Conservation (phyloP, 2,113 vertebrate genomes). For the Malurus melanocephalus region DNA sequence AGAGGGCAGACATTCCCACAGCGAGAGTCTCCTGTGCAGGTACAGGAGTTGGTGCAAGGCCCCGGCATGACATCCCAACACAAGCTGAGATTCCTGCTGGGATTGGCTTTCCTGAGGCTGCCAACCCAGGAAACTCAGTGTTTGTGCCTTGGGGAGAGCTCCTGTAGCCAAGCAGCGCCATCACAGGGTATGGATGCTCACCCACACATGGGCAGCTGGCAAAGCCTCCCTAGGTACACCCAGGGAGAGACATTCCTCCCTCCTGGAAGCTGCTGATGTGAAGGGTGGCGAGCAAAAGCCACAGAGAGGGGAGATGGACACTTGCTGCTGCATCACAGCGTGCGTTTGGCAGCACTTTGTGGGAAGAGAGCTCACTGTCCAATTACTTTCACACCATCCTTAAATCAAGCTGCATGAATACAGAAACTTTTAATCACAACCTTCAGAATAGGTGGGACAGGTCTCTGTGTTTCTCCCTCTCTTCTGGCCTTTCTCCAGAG, state of each 20-base stretch:
- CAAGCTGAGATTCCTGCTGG: not conserved
- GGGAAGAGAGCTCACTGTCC: not conserved
- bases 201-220: rapidly evolving
- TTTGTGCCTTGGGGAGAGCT: not conserved
- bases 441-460: not conserved
- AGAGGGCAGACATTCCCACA: not conserved
- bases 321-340: not conserved
- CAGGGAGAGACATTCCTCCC: not conserved
- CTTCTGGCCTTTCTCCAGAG: not conserved
- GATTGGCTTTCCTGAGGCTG: not conserved
- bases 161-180: not conserved
- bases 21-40: not conserved
- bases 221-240: not conserved
- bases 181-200: not conserved
- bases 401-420: not conserved
- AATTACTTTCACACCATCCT: not conserved
- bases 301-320: not conserved
- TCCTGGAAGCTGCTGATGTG: not conserved
- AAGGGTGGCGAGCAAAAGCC: not conserved
- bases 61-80: not conserved
- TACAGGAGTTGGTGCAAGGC: rapidly evolving
- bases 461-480: not conserved
- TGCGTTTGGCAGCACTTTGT: not conserved
- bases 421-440: not conserved
- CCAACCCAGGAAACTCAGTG: not conserved